Evolutionary conservation across 2,888 invertebrate species (phyloP).

Genomic region (Ypsolopha sequella): DNA sequence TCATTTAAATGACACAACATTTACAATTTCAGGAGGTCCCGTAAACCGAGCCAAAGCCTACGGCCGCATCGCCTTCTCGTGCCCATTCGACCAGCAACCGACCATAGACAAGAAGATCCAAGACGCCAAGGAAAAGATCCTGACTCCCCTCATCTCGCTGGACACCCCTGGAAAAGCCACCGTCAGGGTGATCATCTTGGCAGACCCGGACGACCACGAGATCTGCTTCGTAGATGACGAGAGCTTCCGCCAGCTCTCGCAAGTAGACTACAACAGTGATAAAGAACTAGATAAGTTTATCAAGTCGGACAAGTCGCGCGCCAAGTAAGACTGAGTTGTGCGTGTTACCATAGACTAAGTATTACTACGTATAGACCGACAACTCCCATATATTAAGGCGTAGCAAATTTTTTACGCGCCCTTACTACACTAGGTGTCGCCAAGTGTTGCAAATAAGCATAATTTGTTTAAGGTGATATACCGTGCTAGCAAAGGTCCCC

Average conservation of each 20-base stretch:
- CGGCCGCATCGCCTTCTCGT: conserved; percentile 95
- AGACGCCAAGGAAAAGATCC: conserved; percentile 78
- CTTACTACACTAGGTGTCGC: too few relatives aligned
- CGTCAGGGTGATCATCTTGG: conserved; percentile 95
- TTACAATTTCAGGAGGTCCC: conserved; percentile 66
- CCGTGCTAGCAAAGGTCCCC: too few relatives aligned
- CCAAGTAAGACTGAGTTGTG: conserved; percentile 7
- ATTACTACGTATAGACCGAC: too few relatives aligned
- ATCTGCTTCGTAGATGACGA: conserved; percentile 99
- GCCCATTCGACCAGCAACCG: conserved; percentile 83
- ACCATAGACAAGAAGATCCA: conserved; percentile 80
- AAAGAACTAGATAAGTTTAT: conserved; percentile 83
- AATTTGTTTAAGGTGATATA: too few relatives aligned
- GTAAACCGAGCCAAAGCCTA: conserved; percentile 91
- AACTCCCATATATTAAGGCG: too few relatives aligned
- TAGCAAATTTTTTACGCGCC: too few relatives aligned
- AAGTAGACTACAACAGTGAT: conserved; percentile 87
- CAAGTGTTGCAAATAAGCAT: too few relatives aligned
- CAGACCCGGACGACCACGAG: conserved; percentile 97
- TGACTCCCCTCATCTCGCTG: conserved; percentile 91
- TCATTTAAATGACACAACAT: too few relatives aligned
- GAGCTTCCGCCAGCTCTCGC: conserved; percentile 89
- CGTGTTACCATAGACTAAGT: too few relatives aligned
- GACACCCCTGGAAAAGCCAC: conserved; percentile 98
- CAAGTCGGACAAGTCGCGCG: conserved; percentile 72